phyloP scores from a whole-genome alignment of 2,113 vertebrate genomes.

The Clinocottus analis region DNA sequence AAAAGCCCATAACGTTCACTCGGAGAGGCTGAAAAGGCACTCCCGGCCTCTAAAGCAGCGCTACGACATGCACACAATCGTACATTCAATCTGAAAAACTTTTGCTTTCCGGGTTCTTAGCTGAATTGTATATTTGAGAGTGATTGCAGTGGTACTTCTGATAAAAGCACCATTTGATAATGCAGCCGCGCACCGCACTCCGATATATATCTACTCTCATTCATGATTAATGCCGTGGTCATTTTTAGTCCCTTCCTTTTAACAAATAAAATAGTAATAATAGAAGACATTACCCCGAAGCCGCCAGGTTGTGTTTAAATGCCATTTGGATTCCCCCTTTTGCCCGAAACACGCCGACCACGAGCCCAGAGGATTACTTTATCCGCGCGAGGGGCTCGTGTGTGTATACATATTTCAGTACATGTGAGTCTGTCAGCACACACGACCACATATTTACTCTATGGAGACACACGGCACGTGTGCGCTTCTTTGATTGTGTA shows the following conservation, averaged over 20 bases:
- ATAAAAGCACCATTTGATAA: slow-evolving; percentile 86
- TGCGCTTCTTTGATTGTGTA: slow-evolving; percentile 15
- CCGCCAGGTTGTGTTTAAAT: slow-evolving; percentile 58
- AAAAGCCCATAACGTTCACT: slow-evolving; percentile 63
- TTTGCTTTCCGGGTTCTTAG: slow-evolving; percentile 83
- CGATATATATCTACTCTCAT: slow-evolving; percentile 76
- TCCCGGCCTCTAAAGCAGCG: slow-evolving; percentile 52
- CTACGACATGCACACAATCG: slow-evolving; percentile 70
- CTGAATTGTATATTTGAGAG: slow-evolving; percentile 80
- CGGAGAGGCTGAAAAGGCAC: slow-evolving; percentile 66
- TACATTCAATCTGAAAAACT: slow-evolving; percentile 82
- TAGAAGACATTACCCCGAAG: slow-evolving; percentile 78
- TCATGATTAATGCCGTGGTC: slow-evolving; percentile 77
- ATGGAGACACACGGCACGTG: not conserved
- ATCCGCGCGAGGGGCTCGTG: slow-evolving; percentile 31
- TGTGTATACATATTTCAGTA: slow-evolving; percentile 55
- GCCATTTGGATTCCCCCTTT: slow-evolving; percentile 58
- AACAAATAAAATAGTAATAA: slow-evolving; percentile 86
- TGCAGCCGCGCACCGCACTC: slow-evolving; percentile 70
- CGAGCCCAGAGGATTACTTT: slow-evolving; percentile 52
- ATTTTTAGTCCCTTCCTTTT: slow-evolving; percentile 84
- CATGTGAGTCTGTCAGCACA: slow-evolving; percentile 8
- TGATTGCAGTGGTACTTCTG: slow-evolving; percentile 72
- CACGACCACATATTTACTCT: slow-evolving; percentile 18
- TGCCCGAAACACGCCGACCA: slow-evolving; percentile 46